phyloP scores from a whole-genome alignment of 2,797 vertebrate genomes.

The Naso thynnoides region DNA sequence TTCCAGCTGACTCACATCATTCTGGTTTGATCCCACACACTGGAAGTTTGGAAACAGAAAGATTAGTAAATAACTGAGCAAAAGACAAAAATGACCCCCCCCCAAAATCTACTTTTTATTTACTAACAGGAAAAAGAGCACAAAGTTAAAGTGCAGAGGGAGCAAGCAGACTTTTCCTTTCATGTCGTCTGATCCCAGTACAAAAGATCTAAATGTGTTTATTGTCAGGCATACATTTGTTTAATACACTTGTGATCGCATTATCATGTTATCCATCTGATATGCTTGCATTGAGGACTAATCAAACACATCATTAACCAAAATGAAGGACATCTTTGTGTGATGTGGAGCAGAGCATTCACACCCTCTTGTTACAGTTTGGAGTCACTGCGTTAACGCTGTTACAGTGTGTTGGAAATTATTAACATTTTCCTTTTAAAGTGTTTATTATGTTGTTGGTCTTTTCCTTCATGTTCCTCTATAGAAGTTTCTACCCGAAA shows the following conservation, averaged over 20 bases:
- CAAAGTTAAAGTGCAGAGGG: conserved; percentile 16
- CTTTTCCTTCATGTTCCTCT: conserved; percentile 11
- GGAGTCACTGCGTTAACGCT: conserved; percentile 10
- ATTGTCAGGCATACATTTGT: conserved; percentile 28
- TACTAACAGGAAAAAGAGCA: conserved; percentile 22
- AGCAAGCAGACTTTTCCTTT: conserved; percentile 15
- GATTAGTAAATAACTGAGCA: conserved; percentile 33
- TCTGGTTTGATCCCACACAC: conserved; percentile 24
- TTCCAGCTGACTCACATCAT: conserved; percentile 42
- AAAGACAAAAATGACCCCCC: background rate
- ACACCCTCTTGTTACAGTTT: conserved; percentile 27
- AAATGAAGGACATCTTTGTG: conserved; percentile 38
- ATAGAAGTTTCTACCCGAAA: conserved; percentile 1
- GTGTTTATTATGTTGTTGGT: background rate
- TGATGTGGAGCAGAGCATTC: conserved; percentile 18
- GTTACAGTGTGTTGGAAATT: conserved; percentile 18
- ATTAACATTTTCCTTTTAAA: conserved; percentile 5
- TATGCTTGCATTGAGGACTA: conserved; percentile 22
- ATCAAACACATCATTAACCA: conserved; percentile 43
- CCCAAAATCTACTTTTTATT: conserved; percentile 19
- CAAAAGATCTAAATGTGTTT: conserved; percentile 48
- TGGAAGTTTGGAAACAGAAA: conserved; percentile 40
- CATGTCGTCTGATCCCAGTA: conserved; percentile 11
- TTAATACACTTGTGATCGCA: background rate
- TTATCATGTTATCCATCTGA: conserved; percentile 34